These are phyloP conservation scores for Pristionchus entomophagus DNA, from an alignment of 2,888 invertebrate species.

Conservation along the genomic window DNA sequence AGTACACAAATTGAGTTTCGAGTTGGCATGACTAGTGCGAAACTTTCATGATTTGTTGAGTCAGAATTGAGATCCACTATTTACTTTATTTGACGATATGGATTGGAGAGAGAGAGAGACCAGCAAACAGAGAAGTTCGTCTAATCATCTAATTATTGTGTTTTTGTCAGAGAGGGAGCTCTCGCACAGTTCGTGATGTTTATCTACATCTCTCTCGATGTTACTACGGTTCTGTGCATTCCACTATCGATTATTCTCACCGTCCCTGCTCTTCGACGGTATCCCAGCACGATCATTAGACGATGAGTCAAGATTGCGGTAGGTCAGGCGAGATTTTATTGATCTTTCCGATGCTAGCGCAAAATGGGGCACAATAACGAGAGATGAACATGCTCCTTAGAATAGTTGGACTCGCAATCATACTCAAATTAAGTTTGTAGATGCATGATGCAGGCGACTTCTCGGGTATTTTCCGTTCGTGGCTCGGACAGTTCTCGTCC, in stretches of 20 bases:
- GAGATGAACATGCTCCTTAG: too few relatives aligned
- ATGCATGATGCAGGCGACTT: not conserved
- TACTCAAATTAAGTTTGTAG: not conserved
- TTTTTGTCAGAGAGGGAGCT: not conserved
- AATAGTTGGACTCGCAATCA: not conserved
- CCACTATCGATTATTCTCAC: not conserved
- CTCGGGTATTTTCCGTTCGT: not conserved
- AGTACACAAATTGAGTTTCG: too few relatives aligned
- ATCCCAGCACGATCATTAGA: not conserved
- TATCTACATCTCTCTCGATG: not conserved
- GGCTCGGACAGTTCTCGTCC: not conserved
- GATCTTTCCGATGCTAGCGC: too few relatives aligned
- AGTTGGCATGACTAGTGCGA: too few relatives aligned
- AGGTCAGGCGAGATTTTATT: too few relatives aligned
- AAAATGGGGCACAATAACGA: too few relatives aligned
- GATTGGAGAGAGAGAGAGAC: too few relatives aligned
- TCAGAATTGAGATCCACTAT: too few relatives aligned
- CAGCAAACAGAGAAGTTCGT: too few relatives aligned
- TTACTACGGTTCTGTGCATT: not conserved
- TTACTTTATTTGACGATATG: too few relatives aligned
- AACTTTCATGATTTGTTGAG: too few relatives aligned
- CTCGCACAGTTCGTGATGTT: not conserved
- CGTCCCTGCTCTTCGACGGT: not conserved
- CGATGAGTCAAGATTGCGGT: not conserved
- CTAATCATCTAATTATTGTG: too few relatives aligned